phyloP scores from a whole-genome alignment of 1,140 invertebrate species.

The Reticulitermes speratus region DNA sequence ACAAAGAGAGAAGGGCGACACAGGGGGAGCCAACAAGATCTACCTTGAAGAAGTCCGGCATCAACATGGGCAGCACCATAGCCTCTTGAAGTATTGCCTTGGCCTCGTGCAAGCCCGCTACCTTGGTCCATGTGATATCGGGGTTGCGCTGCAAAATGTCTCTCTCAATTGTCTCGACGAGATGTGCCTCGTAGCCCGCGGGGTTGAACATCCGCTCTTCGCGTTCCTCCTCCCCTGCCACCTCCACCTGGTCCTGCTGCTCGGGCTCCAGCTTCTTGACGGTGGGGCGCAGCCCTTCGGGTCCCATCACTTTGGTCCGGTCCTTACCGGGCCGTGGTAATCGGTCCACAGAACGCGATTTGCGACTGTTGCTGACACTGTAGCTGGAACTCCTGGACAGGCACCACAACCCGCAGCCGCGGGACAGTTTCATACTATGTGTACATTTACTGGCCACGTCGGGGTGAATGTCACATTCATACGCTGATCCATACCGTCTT shows the following conservation, averaged over 20 bases:
- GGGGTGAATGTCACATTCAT: too few species aligned
- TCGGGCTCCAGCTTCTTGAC: conserved; percentile 34
- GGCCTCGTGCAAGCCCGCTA: conserved; percentile 65
- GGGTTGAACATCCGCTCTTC: conserved; percentile 71
- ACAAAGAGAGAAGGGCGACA: too few species aligned
- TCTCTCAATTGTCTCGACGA: conserved; percentile 72
- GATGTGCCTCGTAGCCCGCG: conserved; percentile 71
- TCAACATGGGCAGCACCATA: conserved; percentile 65
- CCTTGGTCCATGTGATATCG: conserved; percentile 62
- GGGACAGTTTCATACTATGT: too few species aligned
- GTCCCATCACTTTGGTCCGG: neutral
- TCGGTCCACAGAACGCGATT: conserved; percentile 40
- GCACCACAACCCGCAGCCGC: neutral
- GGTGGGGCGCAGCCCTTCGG: conserved; percentile 32
- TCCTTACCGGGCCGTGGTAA: conserved; percentile 34
- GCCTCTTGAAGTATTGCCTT: conserved; percentile 69
- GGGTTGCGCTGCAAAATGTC: conserved; percentile 65
- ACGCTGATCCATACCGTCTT: too few species aligned
- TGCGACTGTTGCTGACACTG: conserved; percentile 24
- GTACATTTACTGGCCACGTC: too few species aligned
- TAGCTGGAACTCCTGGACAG: conserved; percentile 14
- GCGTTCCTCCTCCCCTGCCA: conserved; percentile 37
- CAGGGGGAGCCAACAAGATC: too few species aligned
- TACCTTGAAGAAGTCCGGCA: conserved; percentile 69
- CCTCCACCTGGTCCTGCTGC: neutral